Conservation (phyloP, 1,140 invertebrate genomes). For the Psix sp. region DNA sequence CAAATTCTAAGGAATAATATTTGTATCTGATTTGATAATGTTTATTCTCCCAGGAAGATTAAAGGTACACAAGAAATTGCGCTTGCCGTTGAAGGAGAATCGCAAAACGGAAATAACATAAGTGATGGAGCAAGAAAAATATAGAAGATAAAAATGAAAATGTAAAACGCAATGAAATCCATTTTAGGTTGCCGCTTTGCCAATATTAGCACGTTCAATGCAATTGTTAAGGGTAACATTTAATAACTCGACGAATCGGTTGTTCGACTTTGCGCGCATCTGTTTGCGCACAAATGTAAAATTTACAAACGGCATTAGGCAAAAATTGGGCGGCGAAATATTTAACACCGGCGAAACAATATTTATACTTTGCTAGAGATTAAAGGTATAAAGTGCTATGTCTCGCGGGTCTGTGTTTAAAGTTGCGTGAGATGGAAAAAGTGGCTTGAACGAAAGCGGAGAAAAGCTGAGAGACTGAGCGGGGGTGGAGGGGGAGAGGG, state of each 20-base stretch:
- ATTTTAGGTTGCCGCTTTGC: constrained; percentile 6
- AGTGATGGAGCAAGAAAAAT: constrained; percentile 53
- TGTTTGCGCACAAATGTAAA: constrained; percentile 21
- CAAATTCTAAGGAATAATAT: constrained; percentile 41
- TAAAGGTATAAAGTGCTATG: constrained; percentile 43
- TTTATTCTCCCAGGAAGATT: constrained; percentile 43
- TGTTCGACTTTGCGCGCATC: constrained; percentile 30
- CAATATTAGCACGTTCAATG: constrained; percentile 29
- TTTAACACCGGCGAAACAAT: constrained; percentile 42
- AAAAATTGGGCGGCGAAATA: constrained; percentile 27
- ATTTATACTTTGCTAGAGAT: constrained; percentile 47
- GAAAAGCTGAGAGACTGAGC: too few species aligned
- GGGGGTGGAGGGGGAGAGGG: not conserved
- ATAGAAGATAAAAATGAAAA: constrained; percentile 48
- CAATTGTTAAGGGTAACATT: constrained; percentile 35
- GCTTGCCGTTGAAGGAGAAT: constrained; percentile 28
- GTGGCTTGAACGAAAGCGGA: too few species aligned
- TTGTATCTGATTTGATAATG: constrained; percentile 49
- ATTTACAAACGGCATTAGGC: not conserved
- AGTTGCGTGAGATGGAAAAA: constrained; percentile 30
- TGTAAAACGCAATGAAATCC: constrained; percentile 33
- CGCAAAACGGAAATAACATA: constrained; percentile 59
- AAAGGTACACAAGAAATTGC: constrained; percentile 45
- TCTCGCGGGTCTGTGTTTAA: constrained; percentile 22
- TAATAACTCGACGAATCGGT: constrained; percentile 11